Conservation (phyloP, 2,888 invertebrate species). For the Polydrusus tereticollis region DNA sequence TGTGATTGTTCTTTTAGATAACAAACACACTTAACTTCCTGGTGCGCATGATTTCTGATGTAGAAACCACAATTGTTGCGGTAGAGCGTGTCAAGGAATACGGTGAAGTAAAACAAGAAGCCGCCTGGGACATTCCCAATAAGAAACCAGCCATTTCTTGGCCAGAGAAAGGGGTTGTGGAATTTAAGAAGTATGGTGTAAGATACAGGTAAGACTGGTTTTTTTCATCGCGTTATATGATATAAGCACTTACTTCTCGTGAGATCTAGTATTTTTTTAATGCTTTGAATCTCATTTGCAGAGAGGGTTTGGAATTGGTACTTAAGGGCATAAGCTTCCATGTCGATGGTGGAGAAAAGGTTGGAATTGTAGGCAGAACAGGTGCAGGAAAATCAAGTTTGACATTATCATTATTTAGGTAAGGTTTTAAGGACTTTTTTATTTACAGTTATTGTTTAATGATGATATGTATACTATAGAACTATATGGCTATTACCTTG, state of each 20-base stretch:
- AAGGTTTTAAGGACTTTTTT: constrained; percentile 40
- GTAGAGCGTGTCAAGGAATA: constrained; percentile 98
- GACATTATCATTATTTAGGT: constrained; percentile 86
- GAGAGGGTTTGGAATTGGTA: constrained; percentile 84
- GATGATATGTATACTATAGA: no score
- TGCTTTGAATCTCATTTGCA: constrained; percentile 66
- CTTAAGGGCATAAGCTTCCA: constrained; percentile 82
- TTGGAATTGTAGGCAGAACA: constrained; percentile 69
- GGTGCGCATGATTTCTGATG: constrained; percentile 93
- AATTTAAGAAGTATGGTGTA: constrained; percentile 84
- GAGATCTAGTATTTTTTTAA: no score
- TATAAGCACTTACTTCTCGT: no score
- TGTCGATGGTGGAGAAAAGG: constrained; percentile 85
- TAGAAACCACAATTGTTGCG: constrained; percentile 96
- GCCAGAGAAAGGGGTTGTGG: constrained; percentile 86
- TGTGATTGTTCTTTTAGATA: constrained; percentile 39
- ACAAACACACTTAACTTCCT: constrained; percentile 79
- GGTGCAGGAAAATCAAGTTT: constrained; percentile 85
- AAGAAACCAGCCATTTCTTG: constrained; percentile 76
- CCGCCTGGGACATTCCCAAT: constrained; percentile 78
- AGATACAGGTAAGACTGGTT: constrained; percentile 83
- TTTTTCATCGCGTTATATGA: no score
- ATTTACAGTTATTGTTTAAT: constrained; percentile 84
- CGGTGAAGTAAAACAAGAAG: constrained; percentile 86
- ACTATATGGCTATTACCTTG: no score